Conservation (phyloP, 1,140 invertebrate species). For the Trypoxylus dichotomus region DNA sequence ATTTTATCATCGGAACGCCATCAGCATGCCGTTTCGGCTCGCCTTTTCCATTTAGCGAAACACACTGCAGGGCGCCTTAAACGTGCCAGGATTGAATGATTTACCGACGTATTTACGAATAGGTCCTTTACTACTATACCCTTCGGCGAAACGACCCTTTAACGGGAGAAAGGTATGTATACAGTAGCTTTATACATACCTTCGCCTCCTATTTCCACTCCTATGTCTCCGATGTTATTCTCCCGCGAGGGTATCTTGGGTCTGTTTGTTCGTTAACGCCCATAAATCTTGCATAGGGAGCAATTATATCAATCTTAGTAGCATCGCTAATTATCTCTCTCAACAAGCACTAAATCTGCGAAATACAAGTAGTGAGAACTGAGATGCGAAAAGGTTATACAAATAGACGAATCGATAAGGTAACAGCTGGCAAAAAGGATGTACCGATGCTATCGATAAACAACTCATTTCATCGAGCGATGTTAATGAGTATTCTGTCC, state of each 20-base stretch:
- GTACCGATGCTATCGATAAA: no score
- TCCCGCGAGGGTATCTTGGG: not conserved
- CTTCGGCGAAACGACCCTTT: not conserved
- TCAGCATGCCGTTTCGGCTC: not conserved
- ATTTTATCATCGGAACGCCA: not conserved
- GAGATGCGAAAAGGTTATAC: not conserved
- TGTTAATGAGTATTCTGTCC: no score
- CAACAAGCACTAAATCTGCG: not conserved
- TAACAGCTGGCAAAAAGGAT: no score
- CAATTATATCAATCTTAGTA: conserved; percentile 7
- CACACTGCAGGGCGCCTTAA: not conserved
- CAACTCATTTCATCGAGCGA: no score
- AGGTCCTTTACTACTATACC: not conserved
- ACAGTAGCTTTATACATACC: not conserved
- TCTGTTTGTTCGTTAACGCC: not conserved
- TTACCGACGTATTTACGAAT: conserved; percentile 1
- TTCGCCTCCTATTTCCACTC: not conserved
- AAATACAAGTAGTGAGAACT: not conserved
- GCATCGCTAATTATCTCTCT: not conserved
- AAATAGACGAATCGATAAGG: not conserved
- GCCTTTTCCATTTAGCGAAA: not conserved
- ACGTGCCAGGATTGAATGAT: not conserved
- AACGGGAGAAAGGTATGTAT: not conserved
- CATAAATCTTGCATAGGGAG: not conserved
- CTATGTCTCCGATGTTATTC: no score